Evolutionary conservation across 2,888 invertebrate genomes (phyloP).

Genomic region (Dynastes grantii): DNA sequence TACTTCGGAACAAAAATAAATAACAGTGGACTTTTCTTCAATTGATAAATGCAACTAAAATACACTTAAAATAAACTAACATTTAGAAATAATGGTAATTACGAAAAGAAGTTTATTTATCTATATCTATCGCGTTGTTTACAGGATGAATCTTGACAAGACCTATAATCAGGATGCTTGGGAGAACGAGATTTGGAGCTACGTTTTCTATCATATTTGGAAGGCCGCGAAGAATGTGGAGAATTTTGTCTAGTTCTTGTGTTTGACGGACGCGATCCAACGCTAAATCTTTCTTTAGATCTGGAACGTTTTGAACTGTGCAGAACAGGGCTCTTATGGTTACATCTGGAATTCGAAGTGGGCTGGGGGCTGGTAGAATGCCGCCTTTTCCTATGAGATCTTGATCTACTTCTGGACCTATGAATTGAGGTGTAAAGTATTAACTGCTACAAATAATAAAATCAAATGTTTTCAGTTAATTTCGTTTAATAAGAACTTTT

Average conservation of each 20-base stretch:
- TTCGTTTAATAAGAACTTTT: no score
- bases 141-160: slow-evolving; percentile 26
- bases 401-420: slow-evolving; percentile 28
- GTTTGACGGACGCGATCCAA: neutral
- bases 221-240: slow-evolving; percentile 16
- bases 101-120: neutral
- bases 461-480: no score
- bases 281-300: slow-evolving; percentile 11
- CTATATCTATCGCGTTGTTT: slow-evolving; percentile 26
- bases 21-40: no score
- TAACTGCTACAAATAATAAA: neutral
- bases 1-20: no score
- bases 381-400: slow-evolving; percentile 10
- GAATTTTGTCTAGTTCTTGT: slow-evolving; percentile 3
- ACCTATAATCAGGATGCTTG: neutral
- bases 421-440: neutral
- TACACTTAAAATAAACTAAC: no score
- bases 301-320: slow-evolving; percentile 20
- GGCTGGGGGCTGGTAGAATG: neutral
- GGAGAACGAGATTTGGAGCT: slow-evolving; percentile 19
- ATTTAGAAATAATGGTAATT: no score
- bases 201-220: neutral
- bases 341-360: slow-evolving; percentile 1
- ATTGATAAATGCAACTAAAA: no score
- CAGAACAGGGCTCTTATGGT: slow-evolving; percentile 2